A percentile compares a stretch with the other conserved stretches of the same genome.
Evolutionary conservation across 2,113 vertebrate genomes (phyloP).

Genomic region (Eulemur rufifrons): DNA sequence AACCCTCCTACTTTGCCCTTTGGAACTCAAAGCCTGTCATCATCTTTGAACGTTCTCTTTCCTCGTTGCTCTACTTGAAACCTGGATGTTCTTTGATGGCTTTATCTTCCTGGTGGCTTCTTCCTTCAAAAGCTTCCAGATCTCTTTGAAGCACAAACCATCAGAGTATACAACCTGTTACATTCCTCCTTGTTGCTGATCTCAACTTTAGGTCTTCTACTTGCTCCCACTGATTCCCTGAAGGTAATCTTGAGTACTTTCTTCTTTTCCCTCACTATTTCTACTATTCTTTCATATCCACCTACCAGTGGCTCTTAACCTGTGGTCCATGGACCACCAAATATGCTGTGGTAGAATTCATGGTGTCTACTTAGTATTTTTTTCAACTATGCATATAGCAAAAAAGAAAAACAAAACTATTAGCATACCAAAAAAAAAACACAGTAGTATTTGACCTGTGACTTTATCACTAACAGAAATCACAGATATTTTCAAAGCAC

Average conservation of each 20-base stretch:
- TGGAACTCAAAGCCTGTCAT: conserved; percentile 43
- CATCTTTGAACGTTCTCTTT: conserved; percentile 54
- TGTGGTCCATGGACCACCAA: background rate
- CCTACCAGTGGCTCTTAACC: background rate
- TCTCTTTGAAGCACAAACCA: conserved; percentile 39
- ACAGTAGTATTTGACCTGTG: background rate
- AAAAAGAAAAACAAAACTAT: background rate
- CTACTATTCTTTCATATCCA: background rate
- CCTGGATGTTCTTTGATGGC: conserved; percentile 56
- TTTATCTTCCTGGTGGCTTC: conserved; percentile 58
- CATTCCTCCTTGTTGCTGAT: conserved; percentile 40
- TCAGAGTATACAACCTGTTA: conserved; percentile 3
- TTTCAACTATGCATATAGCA: background rate
- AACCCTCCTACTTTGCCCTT: conserved; percentile 49
- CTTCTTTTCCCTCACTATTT: background rate
- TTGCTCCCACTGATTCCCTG: conserved; percentile 12
- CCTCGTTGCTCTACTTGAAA: conserved; percentile 58
- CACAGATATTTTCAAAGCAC: conserved; percentile 7
- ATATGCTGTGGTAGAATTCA: background rate
- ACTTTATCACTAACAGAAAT: background rate
- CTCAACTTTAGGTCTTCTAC: background rate
- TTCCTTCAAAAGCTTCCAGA: conserved; percentile 61
- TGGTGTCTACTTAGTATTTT: conserved; percentile 23
- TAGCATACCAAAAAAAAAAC: background rate
- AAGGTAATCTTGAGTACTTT: conserved; percentile 9